Evolutionary conservation across 2,113 vertebrate genomes (phyloP).

Genomic region (Emydura subglobosa): DNA sequence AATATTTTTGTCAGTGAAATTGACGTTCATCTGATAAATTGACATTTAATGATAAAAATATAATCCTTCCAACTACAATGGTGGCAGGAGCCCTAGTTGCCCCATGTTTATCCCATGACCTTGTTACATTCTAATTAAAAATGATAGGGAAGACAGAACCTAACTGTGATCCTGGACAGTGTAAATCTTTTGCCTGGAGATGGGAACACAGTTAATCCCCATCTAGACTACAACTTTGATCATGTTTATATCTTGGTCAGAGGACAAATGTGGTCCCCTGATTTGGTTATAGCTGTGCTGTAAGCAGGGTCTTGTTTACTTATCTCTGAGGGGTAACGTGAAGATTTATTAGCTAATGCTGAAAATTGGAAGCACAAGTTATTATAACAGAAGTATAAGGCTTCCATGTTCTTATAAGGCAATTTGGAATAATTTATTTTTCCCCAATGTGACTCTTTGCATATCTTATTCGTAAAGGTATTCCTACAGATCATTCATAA

Average conservation of each 20-base stretch:
- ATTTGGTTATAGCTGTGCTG: neutral
- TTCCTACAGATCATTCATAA: neutral
- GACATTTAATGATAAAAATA: neutral
- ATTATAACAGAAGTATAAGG: neutral
- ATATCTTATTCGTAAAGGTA: neutral
- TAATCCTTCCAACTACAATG: neutral
- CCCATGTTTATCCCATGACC: neutral
- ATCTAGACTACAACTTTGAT: neutral
- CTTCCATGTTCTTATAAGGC: neutral
- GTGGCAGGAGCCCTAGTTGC: neutral
- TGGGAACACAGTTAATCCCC: neutral
- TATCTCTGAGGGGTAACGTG: neutral
- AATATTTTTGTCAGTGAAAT: neutral
- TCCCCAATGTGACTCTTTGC: neutral
- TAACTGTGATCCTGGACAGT: neutral
- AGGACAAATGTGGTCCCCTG: neutral
- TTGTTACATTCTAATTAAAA: neutral
- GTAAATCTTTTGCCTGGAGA: neutral
- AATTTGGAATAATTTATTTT: neutral
- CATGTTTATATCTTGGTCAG: rapidly evolving
- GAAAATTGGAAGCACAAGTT: neutral
- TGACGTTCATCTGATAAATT: neutral
- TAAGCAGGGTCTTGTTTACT: neutral
- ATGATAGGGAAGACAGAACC: neutral
- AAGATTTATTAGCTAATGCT: neutral